Conservation (phyloP, 2,113 vertebrate species). For the Merops nubicus region DNA sequence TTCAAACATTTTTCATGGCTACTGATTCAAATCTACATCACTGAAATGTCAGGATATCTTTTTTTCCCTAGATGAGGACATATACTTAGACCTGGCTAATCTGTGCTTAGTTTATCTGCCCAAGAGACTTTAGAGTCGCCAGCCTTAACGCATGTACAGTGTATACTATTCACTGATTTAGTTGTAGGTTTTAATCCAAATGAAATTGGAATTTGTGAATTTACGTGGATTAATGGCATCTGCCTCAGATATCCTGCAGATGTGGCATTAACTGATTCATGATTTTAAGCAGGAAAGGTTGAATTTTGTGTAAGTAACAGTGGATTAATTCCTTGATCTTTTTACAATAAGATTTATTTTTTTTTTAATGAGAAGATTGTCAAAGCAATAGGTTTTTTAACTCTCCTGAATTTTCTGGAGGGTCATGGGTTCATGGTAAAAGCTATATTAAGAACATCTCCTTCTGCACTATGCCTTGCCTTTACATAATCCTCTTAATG, state of each 20-base stretch:
- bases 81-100: slow-evolving; percentile 64
- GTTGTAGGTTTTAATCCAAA: slow-evolving; percentile 75
- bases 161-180: slow-evolving; percentile 71
- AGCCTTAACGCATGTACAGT: slow-evolving; percentile 75
- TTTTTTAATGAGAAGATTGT: neutral
- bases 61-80: slow-evolving; percentile 38
- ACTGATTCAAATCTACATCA: slow-evolving; percentile 67
- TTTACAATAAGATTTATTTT: slow-evolving; percentile 55
- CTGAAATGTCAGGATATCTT: slow-evolving; percentile 65
- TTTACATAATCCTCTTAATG: slow-evolving; percentile 53
- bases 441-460: slow-evolving; percentile 35
- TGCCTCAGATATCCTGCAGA: slow-evolving; percentile 67
- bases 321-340: slow-evolving; percentile 56
- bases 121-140: slow-evolving; percentile 73
- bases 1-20: slow-evolving; percentile 71
- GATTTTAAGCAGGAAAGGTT: slow-evolving; percentile 64
- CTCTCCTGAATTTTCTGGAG: slow-evolving; percentile 26
- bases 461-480: slow-evolving; percentile 27
- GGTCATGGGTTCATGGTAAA: slow-evolving; percentile 9
- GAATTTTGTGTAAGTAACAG: slow-evolving; percentile 62
- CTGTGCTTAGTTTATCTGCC: slow-evolving; percentile 65
- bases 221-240: slow-evolving; percentile 69
- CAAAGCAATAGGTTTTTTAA: slow-evolving; percentile 48
- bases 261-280: slow-evolving; percentile 69
- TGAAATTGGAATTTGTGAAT: slow-evolving; percentile 73